Evolutionary conservation across 2,797 vertebrate species (phyloP).

Genomic region (Sternarchorhynchus goeldii): DNA sequence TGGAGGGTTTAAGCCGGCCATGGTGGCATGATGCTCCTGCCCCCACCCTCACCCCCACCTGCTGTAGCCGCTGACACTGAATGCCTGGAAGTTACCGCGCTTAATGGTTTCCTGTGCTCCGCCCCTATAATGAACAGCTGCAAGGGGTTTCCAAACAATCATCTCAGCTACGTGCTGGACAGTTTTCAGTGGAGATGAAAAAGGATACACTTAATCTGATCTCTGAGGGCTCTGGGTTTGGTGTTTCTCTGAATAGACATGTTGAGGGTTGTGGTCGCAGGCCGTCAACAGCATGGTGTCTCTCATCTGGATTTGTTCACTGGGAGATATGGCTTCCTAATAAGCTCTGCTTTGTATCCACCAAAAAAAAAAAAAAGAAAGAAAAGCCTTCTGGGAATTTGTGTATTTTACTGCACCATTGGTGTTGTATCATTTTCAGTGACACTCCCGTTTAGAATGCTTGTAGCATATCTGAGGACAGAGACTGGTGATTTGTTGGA

Average conservation of each 20-base stretch:
- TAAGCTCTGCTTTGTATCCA: conserved; percentile 54
- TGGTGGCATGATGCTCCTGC: conserved; percentile 1
- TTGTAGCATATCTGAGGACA: conserved; percentile 40
- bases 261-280: conserved; percentile 60
- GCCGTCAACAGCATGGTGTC: conserved; percentile 59
- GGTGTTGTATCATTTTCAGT: conserved; percentile 36
- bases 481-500: conserved; percentile 3
- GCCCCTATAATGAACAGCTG: conserved; percentile 75
- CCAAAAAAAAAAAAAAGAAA: conserved; percentile 13
- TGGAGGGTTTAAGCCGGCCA: conserved; percentile 15
- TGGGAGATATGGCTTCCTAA: conserved; percentile 46
- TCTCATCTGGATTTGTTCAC: conserved; percentile 54
- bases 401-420: conserved; percentile 34
- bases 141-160: conserved; percentile 60
- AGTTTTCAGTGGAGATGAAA: conserved; percentile 59
- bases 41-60: conserved; percentile 4
- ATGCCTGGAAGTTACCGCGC: conserved; percentile 60
- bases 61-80: conserved; percentile 62
- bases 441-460: conserved; percentile 34
- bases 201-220: conserved; percentile 69
- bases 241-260: conserved; percentile 57
- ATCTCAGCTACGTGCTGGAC: conserved; percentile 70
- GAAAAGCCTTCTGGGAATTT: conserved; percentile 39
- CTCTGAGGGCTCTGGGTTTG: conserved; percentile 62
- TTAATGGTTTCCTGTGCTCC: conserved; percentile 70